Evolutionary conservation across 2,113 vertebrate species (phyloP), one percentile per base, ranked within the genome.

Genomic region (Deroptyus accipitrinus): DNA sequence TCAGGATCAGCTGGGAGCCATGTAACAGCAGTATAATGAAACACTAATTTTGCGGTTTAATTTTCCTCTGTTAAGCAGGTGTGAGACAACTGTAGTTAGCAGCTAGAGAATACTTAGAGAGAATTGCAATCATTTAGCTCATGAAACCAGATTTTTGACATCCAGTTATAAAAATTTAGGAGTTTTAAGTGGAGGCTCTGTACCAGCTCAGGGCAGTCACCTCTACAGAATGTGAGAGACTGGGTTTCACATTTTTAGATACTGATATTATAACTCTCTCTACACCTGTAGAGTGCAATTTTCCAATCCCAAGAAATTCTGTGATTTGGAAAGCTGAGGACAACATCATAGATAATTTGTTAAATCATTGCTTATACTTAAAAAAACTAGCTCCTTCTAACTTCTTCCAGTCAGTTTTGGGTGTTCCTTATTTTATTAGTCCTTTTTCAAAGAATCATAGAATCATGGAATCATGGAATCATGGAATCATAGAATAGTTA

Each of bases 141-240:
- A 74, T 37, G 86, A 86, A 91, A 88, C n/a, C 79, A 93, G 64
- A 73, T 94, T 96, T 97, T 96, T 87, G 88, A n/a, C 48, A 42
- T 57, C 57, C 63, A 73, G 44, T 83, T 91, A 66, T 77, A 78
- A 64, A 88, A 72, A n/a, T 83, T 86, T 80, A 86, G 88, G 37
- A 88, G 44, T 44, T 73, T 9, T 91, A 46, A 66, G 51, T 52
- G 22, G 30, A 90, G 0, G 5, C 81, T 44, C 59, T 90, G 91
- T 95, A 94, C 42, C 52, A 86, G 48, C 62, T 92, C 78, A 90
- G 42, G 41, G 52, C 73, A 39, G 59, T 93, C 87, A 90, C 81
- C 51, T 88, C 66, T 88, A 80, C 28, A 52, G 51, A 79, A 93
- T 77, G 10, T 27, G 46, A 35, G 31, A 24, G 76, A 23, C 7